Evolutionary conservation across 2,797 vertebrate species (phyloP).

Genomic region (Gymnocypris eckloni): DNA sequence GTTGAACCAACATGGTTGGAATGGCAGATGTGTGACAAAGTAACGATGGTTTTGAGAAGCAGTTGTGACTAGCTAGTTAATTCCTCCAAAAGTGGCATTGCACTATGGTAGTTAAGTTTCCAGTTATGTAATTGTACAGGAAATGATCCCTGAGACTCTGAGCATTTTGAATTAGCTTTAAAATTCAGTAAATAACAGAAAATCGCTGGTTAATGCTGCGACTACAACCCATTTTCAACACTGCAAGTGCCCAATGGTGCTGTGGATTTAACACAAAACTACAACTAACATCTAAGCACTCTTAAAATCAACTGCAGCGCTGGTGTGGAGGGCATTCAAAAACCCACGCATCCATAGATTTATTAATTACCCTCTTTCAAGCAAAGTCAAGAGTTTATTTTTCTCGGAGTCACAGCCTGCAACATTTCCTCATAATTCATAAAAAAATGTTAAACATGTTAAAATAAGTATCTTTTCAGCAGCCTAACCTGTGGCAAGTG

Average conservation of each 20-base stretch:
- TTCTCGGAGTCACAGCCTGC: conserved; percentile 27
- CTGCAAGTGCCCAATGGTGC: background rate
- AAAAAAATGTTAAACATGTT: conserved; percentile 7
- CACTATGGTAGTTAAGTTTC: background rate
- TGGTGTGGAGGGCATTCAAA: background rate
- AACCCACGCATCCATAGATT: background rate
- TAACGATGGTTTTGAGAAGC: background rate
- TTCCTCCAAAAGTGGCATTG: background rate
- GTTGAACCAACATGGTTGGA: background rate
- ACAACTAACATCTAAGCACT: background rate
- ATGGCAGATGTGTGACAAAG: background rate
- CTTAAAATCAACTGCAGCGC: conserved; percentile 1
- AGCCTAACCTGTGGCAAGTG: conserved; percentile 7
- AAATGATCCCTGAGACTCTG: background rate
- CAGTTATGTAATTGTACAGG: too few relatives aligned
- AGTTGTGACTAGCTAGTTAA: background rate
- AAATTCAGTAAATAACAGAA: background rate
- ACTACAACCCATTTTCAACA: background rate
- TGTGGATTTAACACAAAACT: background rate
- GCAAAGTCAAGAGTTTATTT: conserved; percentile 25
- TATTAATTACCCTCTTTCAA: conserved; percentile 11
- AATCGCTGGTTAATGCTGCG: background rate
- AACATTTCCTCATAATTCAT: background rate
- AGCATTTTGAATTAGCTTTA: background rate
- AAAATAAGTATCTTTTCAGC: conserved; percentile 14